phyloP scores from a whole-genome alignment of 2,888 invertebrate species.

The Acronicta alni region DNA sequence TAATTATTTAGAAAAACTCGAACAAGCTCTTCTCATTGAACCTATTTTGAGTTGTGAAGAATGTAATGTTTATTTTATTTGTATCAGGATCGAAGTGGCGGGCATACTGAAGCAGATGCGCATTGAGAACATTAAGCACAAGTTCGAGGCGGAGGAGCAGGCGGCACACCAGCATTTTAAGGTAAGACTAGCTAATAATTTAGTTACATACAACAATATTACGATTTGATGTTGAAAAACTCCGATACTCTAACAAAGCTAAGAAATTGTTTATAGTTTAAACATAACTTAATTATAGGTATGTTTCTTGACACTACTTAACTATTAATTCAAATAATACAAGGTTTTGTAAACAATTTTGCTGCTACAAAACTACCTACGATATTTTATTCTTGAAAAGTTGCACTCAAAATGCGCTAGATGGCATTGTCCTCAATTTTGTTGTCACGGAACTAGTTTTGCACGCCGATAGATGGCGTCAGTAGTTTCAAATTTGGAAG shows the following conservation, averaged over 20 bases:
- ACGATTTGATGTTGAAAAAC: not conserved
- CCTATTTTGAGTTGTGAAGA: not conserved
- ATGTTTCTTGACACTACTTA: not conserved
- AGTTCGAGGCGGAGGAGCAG: constrained; percentile 96
- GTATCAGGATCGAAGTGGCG: constrained; percentile 94
- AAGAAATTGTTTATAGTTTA: no score
- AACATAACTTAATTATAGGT: no score
- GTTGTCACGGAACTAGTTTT: not conserved
- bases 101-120: constrained; percentile 94
- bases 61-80: constrained; percentile 19
- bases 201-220: not conserved
- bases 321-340: no score
- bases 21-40: not conserved
- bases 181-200: constrained; percentile 81
- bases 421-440: constrained; percentile 39
- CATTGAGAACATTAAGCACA: constrained; percentile 95
- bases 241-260: no score
- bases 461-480: constrained; percentile 63
- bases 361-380: not conserved
- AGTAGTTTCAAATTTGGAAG: constrained; percentile 48
- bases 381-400: not conserved
- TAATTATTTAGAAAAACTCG: no score
- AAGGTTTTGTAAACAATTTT: not conserved
- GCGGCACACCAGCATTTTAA: constrained; percentile 97
- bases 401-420: constrained; percentile 11